Base-by-base conservation (phyloP, 2,797 vertebrate species). In the Lepidocolaptes lacrymiger region DNA sequence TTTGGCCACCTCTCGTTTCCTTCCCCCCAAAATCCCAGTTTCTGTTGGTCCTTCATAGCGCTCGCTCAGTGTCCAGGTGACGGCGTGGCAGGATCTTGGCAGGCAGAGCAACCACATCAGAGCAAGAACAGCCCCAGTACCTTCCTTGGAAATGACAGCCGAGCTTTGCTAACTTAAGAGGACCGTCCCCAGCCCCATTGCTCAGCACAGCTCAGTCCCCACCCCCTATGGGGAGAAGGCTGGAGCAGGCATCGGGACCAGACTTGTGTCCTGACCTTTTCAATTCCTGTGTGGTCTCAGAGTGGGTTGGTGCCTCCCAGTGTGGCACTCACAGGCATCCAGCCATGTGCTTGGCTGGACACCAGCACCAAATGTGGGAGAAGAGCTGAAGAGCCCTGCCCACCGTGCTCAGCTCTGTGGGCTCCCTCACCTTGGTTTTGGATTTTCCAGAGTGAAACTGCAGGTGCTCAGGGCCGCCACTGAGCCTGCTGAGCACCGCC, bases 21-120 rank as follows among this genome's bases (percentile, higher is more conserved):
- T 14, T 41, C 37, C 22, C 39, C 24, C 3, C 11, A 58, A 67
- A 69, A 67, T n/a, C 36, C 16, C 1, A 0, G 4, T 58, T 85
- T 75, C 64, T 1, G 1, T 54, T 8, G 4, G 37, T 56, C 48
- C 23, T 78, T 51, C 1, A 0, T 54, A 54, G 71, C 0, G 0
- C 26, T 69, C 0, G 0, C 56, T 59, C 41, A n/a, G 15, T 49
- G 44, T 63, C 21, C 4, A 0, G 58, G 43, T 71, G 22, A 8
- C 46, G 41, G 78, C 20, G 0, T n/a, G 43, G 52, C 51, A 74
- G 71, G 84, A 62, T 82, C 55, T 67, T 51, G 77, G 36, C 64
- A 48, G 51, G 66, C 77, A 49, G 66, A 62, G 49, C 81, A 81
- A 43, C 24, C 56, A 15, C 6, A 0, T 34, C 48, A 54, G 54